These are phyloP conservation scores for Varanus komodoensis DNA, from an alignment of 2,113 vertebrate genomes.

Conservation along the genomic window DNA sequence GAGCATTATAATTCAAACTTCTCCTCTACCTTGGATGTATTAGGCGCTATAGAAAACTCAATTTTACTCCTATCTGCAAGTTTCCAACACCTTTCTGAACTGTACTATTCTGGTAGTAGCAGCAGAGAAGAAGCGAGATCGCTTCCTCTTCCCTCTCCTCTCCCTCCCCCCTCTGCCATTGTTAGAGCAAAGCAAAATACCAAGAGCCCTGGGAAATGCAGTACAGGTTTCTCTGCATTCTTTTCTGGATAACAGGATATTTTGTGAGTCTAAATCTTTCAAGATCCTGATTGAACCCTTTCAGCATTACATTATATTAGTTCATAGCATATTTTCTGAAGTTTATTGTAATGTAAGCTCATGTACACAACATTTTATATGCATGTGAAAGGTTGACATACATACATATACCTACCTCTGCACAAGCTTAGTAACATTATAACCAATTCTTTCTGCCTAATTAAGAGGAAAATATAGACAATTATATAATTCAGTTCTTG, in stretches of 20 bases:
- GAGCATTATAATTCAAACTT: neutral
- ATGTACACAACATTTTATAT: neutral
- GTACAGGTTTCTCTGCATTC: neutral
- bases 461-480: neutral
- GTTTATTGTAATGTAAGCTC: neutral
- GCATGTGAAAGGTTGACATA: neutral
- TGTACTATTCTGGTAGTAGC: neutral
- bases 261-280: neutral
- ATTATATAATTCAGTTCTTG: neutral
- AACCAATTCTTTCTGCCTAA: neutral
- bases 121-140: neutral
- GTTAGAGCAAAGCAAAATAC: neutral
- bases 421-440: neutral
- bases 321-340: neutral
- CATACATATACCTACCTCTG: neutral
- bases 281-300: neutral
- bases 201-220: neutral
- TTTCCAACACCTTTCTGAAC: neutral
- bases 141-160: neutral
- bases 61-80: neutral
- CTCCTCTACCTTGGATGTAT: neutral
- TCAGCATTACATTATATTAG: neutral
- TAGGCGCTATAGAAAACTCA: neutral
- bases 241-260: neutral
- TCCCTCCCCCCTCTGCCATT: neutral